These are phyloP conservation scores for Incurvaria masculella DNA, from an alignment of 2,888 invertebrate species.

Conservation along the genomic window DNA sequence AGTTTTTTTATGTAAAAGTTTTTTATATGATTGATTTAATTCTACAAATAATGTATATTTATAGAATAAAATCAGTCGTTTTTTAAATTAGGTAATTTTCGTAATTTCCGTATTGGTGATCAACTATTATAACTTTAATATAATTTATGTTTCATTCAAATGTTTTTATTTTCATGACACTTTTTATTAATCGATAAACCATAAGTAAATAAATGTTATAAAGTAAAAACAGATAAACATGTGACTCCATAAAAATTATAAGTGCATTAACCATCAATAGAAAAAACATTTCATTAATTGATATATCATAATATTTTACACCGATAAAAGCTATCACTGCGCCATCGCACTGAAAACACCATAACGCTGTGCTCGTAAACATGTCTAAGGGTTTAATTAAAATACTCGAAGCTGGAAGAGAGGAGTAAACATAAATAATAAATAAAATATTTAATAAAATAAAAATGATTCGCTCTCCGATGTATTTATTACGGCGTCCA, in stretches of 20 bases:
- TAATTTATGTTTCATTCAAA: too few relatives aligned
- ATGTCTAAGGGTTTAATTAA: not conserved
- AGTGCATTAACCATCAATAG: not conserved
- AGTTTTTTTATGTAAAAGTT: too few relatives aligned
- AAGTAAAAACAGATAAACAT: too few relatives aligned
- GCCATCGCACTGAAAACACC: not conserved
- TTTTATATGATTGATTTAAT: too few relatives aligned
- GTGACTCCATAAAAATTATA: not conserved
- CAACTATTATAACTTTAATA: too few relatives aligned
- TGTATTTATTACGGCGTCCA: not conserved
- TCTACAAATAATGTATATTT: too few relatives aligned
- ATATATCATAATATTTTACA: not conserved
- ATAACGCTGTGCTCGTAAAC: not conserved
- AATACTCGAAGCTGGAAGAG: not conserved
- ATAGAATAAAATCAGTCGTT: too few relatives aligned
- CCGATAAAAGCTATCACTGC: not conserved
- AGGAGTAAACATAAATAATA: slow-evolving; percentile 14
- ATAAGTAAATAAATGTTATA: too few relatives aligned
- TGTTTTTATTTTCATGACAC: too few relatives aligned
- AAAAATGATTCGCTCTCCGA: slow-evolving; percentile 16
- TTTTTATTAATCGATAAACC: too few relatives aligned
- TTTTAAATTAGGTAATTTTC: too few relatives aligned
- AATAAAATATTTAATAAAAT: slow-evolving; percentile 12
- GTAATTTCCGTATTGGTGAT: too few relatives aligned
- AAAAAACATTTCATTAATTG: not conserved